Evolutionary conservation across 30 jellyfish, hydroid and myxozoan species (phyloP).

Genomic region (Hydra vulgaris): DNA sequence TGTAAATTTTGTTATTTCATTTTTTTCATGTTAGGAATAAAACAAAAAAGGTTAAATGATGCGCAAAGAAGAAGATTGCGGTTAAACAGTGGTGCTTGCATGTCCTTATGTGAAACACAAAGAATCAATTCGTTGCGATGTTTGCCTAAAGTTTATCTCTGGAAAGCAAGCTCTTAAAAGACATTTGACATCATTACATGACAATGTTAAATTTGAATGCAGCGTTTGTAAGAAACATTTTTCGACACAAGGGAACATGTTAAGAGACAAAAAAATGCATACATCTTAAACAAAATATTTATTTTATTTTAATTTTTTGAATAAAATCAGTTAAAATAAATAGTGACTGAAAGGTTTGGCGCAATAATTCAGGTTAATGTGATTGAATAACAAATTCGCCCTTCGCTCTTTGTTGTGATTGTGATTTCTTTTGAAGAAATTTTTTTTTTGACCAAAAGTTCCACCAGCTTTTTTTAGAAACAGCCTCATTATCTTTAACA

Average conservation of each 20-base stretch:
- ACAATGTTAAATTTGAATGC: background rate
- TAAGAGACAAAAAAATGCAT: background rate
- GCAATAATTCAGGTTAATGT: background rate
- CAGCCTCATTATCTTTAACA: background rate
- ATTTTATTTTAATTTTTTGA: no score
- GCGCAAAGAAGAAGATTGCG: background rate
- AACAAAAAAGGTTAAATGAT: background rate
- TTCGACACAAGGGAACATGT: background rate
- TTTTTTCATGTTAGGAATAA: background rate
- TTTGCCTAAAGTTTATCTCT: background rate
- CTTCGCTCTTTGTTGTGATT: background rate
- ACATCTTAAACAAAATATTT: background rate
- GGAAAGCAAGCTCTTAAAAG: constrained; percentile 5
- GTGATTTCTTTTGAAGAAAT: background rate
- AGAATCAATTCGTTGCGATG: background rate
- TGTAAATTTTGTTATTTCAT: background rate
- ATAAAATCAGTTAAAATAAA: background rate
- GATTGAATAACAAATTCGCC: background rate
- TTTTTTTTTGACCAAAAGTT: background rate
- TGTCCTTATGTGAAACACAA: background rate
- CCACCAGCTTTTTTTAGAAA: background rate
- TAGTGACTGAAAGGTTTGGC: background rate
- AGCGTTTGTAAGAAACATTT: background rate
- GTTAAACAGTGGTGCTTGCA: background rate
- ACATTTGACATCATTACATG: background rate